Percentiles rank a stretch among this genome's conserved stretches.
Evolutionary conservation across 2,113 vertebrate species (phyloP).

Genomic region (Leptobrachium leishanense): DNA sequence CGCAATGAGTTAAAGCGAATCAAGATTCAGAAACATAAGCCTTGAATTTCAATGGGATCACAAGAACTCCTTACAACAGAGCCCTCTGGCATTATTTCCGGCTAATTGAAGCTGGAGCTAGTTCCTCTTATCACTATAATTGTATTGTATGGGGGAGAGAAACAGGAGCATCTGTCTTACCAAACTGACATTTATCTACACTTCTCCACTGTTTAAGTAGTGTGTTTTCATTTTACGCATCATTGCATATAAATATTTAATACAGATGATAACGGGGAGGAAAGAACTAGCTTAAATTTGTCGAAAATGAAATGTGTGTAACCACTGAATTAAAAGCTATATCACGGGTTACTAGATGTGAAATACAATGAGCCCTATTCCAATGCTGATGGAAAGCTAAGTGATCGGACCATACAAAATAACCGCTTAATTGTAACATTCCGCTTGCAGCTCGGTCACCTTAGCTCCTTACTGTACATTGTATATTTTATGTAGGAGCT

Average conservation of each 20-base stretch:
- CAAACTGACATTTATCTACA: slow-evolving; percentile 5
- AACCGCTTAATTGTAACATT: no score
- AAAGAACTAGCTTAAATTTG: slow-evolving; percentile 12
- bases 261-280: neutral
- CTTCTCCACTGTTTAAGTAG: neutral
- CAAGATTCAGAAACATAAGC: slow-evolving; percentile 6
- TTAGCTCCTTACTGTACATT: no score
- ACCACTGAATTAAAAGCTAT: neutral
- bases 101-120: neutral
- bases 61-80: slow-evolving; percentile 22
- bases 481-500: no score
- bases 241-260: slow-evolving; percentile 45
- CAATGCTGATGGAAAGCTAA: no score
- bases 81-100: slow-evolving; percentile 6
- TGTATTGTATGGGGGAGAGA: slow-evolving; percentile 35
- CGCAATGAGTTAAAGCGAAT: slow-evolving; percentile 20
- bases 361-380: no score
- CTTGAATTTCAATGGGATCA: slow-evolving; percentile 38
- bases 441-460: no score
- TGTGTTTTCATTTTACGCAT: slow-evolving; percentile 4
- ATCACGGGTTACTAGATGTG: neutral
- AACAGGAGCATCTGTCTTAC: neutral
- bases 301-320: accelerated
- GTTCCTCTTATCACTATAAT: neutral
- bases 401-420: no score